These are phyloP conservation scores for Anableps anableps DNA, from an alignment of 2,797 vertebrate species.

Conservation along the genomic window DNA sequence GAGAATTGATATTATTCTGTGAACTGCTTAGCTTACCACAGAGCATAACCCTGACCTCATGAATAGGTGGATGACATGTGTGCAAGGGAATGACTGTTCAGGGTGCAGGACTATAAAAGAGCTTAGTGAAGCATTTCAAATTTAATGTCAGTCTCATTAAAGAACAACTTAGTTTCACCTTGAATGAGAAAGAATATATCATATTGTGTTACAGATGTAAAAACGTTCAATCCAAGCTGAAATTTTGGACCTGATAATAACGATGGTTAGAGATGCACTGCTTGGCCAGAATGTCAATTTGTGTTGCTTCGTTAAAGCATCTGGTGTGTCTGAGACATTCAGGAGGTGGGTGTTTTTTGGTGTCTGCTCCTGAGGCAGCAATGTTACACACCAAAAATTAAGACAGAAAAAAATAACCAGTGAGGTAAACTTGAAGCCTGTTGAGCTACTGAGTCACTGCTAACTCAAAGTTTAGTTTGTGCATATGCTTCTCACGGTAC, in stretches of 20 bases:
- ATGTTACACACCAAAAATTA: background rate
- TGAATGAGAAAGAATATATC: background rate
- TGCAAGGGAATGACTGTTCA: slow-evolving; percentile 26
- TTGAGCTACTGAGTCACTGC: background rate
- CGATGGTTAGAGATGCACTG: too few species aligned
- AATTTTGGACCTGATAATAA: background rate
- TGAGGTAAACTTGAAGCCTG: background rate
- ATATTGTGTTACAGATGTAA: background rate
- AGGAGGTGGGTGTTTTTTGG: background rate
- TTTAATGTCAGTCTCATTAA: slow-evolving; percentile 33
- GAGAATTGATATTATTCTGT: slow-evolving; percentile 77
- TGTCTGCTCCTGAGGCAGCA: background rate
- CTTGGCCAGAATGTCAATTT: background rate
- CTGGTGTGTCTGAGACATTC: background rate
- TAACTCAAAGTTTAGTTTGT: background rate
- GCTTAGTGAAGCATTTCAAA: slow-evolving; percentile 41
- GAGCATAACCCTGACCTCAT: slow-evolving; percentile 49
- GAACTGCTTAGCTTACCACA: slow-evolving; percentile 46
- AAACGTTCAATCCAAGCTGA: background rate
- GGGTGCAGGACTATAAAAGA: slow-evolving; percentile 26
- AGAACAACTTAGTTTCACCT: background rate
- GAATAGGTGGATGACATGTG: slow-evolving; percentile 58
- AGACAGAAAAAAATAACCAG: background rate
- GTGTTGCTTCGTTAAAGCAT: background rate
- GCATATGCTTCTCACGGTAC: background rate